Base-by-base conservation (phyloP, 2,113 vertebrate species). In the Vulpes ferrilata region DNA sequence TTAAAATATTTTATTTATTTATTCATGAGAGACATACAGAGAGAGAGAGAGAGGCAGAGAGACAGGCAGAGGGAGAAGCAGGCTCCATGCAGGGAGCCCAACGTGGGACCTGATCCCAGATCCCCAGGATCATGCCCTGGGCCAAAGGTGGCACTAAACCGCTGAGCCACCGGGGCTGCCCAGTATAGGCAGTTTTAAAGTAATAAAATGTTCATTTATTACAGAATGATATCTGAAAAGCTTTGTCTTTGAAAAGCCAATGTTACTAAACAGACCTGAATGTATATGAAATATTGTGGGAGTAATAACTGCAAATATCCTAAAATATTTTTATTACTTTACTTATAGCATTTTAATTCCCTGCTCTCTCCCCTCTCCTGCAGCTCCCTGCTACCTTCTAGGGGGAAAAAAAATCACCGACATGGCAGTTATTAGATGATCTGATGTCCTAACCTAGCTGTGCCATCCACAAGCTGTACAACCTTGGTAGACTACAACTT, bases 121-220 rank as follows among this genome's bases (percentile, higher is more conserved):
- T 43, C 43, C 43, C 43, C 43, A 43, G 43, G 43, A 43, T 43
- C 43, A 43, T 43, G 43, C 43, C 43, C 43, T 43, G 43, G 43
- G 43, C 43, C 43, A 43, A 43, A 43, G 43, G 43, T 6, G 43
- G 43, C 43, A 43, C 43, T 43, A 43, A 43, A 43, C 43, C 43
- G 5, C 43, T 43, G 43, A 43, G 43, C 43, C 43, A 43, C 43
- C 6, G 6, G 43, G 43, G 43, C 43, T 43, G 43, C 43, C 43
- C 43, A 43, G 43, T 43, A 43, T 43, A 43, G 57, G 57, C 15
- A 57, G 51, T 35, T 91, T 53, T 27, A 76, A 80, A 76, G 78
- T 59, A 51, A 57, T 83, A 90, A 85, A 78, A 71, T 87, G 25
- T 10, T 64, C n/a, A 92, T 53, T 86, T 71, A 91, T 92, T 59